Evolutionary conservation across 1,140 invertebrate species (phyloP), one percentile per base, ranked within the genome.

Genomic region (Callitettix versicolor): DNA sequence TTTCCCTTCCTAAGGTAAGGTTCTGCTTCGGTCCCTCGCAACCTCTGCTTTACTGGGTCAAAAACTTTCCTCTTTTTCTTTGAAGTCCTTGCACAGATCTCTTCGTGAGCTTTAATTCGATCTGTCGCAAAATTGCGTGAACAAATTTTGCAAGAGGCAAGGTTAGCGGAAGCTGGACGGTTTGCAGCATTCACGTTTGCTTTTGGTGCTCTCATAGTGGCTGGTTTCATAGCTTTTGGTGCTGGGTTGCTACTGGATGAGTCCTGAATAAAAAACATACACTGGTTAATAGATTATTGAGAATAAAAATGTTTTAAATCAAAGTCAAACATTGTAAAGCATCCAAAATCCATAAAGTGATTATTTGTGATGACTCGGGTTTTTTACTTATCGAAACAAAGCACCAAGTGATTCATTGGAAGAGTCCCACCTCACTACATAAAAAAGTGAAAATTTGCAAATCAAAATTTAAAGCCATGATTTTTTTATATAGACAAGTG

Each of bases 1-100:
- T 58, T 65, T 53, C 62, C 58, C 50, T 76, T 78, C 53, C 64
- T 74, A 22, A 79, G 72, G 67, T 82, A 94, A 52, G 79, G 74
- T 63, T 93, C 91, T 18, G 88, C 78, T 62, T 95, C 93, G 0
- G 92, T 95, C 20, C 92, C 92, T 69, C 81, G 73, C 6, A 91
- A 76, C 41, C 93, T 75, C 65, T 87, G 87, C 67, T 90, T 90
- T 3, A 82, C 76, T 11, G 85, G 80, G 70, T 97, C 91, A 67
- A 92, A 95, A 7, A 80, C 78, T 73, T 91, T 94, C 55, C 92
- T 75, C 62, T 90, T 90, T 64, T 87, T 88, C 18, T 77, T 75
- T 5, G 74, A 71, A 5, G 82, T 79, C 64, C 88, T 88, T 26
- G 72, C 64, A 67, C 91, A 94, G 58, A 92, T 87, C n/a, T 79